Percentiles rank a stretch among this genome's conserved stretches.
Evolutionary conservation across 2,797 vertebrate genomes (phyloP).

Genomic region (Masticophis lateralis): DNA sequence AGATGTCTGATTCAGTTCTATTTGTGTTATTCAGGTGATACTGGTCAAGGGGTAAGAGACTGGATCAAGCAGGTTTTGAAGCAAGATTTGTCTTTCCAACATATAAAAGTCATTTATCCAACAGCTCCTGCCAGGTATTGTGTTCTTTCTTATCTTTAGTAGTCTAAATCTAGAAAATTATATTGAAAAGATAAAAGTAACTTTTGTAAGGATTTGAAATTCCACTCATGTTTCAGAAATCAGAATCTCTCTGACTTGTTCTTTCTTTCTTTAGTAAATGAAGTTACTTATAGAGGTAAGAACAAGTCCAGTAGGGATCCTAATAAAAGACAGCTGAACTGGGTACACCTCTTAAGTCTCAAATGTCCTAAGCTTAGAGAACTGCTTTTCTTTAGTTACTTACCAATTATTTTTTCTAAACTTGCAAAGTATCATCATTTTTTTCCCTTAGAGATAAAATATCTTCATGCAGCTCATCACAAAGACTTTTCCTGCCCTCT

Average conservation of each 20-base stretch:
- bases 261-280: not conserved
- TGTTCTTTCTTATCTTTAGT: not conserved
- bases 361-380: not conserved
- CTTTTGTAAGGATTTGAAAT: not conserved
- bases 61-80: slow-evolving; percentile 82
- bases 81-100: slow-evolving; percentile 81
- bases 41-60: slow-evolving; percentile 77
- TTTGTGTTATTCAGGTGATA: slow-evolving; percentile 76
- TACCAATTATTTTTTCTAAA: not conserved
- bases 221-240: not conserved
- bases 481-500: not conserved
- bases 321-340: too few relatives aligned
- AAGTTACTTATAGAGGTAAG: not conserved
- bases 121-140: slow-evolving; percentile 83
- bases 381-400: not conserved
- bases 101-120: slow-evolving; percentile 87
- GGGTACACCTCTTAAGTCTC: not conserved
- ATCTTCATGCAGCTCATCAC: not conserved
- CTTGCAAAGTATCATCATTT: not conserved
- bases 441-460: not conserved
- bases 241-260: not conserved
- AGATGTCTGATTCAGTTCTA: slow-evolving; percentile 10
- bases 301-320: not conserved
- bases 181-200: not conserved
- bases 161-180: not conserved